Base-by-base conservation (phyloP, 2,113 vertebrate species). In the Oreochromis spilurus region DNA sequence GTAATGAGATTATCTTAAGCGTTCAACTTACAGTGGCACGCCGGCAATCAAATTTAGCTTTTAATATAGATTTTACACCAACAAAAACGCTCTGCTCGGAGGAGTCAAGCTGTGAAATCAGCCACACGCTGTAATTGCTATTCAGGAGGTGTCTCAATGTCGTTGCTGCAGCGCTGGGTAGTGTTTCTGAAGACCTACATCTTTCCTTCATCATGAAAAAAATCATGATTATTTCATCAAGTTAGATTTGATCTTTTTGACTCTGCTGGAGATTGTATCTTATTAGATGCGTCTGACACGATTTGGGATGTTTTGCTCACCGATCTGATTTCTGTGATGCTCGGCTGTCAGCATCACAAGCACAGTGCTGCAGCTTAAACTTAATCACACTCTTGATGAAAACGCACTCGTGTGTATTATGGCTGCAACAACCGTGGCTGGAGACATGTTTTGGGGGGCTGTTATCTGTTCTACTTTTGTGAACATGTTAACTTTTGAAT, bases 1-100 rank as follows among this genome's bases (percentile, higher is more conserved):
- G 93, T 95, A 84, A 96, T 90, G 38, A 93, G 80, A 93, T 95
- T 96, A 95, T 95, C 58, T 77, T 91, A 92, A 95, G 83, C 50
- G 83, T 86, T 90, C 53, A 82, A 65, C 81, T 91, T 86, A 52
- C 65, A 81, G 48, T 43, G 55, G 55, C 50, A 58, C 72, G 45
- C 29, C 4, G 58, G 79, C 82, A 87, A 89, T 89, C 86, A n/a
- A 86, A 85, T 82, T 67, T 24, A 31, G 48, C 77, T 88, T 88
- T 84, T 84, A 72, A 55, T 79, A 53, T 45, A 29, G 48, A 78
- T 87, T 87, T 79, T 62, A 78, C 48, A 34, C 24, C 8, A 45
- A 81, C 26, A 82, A 53, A 83, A 81, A 60, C 34, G 6, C 53
- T 83, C 62, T 38, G 72, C 88, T 87, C 16, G 13, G 24, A 81